phyloP scores from a whole-genome alignment of 2,113 vertebrate species.

The Rousettus leschenaultii region DNA sequence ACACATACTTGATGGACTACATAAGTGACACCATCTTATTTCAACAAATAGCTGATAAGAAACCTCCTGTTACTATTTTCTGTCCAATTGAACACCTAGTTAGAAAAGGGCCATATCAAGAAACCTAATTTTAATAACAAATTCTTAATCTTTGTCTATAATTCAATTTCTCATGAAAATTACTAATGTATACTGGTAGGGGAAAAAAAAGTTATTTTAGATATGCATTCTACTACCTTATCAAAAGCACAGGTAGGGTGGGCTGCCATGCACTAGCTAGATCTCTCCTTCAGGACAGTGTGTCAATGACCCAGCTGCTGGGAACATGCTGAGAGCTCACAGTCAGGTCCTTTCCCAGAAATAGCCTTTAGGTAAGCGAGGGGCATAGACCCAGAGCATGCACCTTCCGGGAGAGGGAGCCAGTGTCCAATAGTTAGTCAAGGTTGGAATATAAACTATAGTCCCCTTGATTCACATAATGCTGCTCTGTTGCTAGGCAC shows the following conservation, averaged over 20 bases:
- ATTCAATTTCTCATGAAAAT: neutral
- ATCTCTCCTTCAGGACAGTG: neutral
- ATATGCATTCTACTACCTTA: neutral
- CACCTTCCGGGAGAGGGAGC: neutral
- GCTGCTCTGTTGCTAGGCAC: neutral
- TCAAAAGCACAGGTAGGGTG: neutral
- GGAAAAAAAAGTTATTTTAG: neutral
- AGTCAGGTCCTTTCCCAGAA: neutral
- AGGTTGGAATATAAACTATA: neutral
- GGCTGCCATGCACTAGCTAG: fast-evolving
- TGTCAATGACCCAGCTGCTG: too few relatives aligned
- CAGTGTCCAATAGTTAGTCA: neutral
- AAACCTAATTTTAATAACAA: neutral
- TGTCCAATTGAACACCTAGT: neutral
- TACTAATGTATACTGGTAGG: neutral
- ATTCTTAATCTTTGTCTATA: neutral
- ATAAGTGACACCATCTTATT: neutral
- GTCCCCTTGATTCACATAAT: neutral
- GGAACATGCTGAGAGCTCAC: neutral
- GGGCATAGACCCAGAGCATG: fast-evolving
- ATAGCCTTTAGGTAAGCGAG: neutral
- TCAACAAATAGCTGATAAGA: neutral
- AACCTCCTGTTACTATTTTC: neutral
- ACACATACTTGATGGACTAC: neutral
- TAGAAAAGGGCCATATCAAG: neutral